Percentiles rank a stretch among this genome's conserved stretches.
Conservation (phyloP, 2,888 invertebrate species). For the Lepidochitona cinerea region DNA sequence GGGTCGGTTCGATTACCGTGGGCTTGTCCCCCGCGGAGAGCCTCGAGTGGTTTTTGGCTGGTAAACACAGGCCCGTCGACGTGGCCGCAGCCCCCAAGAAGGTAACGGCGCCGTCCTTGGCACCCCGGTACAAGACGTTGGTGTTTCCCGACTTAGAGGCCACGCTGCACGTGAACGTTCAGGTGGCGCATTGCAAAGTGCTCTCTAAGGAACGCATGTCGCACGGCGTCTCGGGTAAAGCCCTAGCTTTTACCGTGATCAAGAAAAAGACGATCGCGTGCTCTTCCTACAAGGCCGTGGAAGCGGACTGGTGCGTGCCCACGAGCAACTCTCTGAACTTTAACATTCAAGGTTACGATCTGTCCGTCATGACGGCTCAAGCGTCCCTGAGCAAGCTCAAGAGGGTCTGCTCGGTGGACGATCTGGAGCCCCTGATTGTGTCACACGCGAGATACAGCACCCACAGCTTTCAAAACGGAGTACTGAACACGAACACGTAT, state of each 20-base stretch:
- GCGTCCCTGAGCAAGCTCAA: not conserved
- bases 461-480: not conserved
- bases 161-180: not conserved
- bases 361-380: not conserved
- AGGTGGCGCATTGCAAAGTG: not conserved
- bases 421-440: not conserved
- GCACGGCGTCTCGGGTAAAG: not conserved
- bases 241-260: not conserved
- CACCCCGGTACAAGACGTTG: not conserved
- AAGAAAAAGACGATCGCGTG: not conserved
- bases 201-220: not conserved
- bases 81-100: not conserved
- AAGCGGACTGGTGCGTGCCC: not conserved
- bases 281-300: not conserved
- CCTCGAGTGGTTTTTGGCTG: not conserved
- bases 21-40: not conserved
- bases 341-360: not conserved
- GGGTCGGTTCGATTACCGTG: not conserved
- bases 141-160: not conserved
- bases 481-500: not conserved
- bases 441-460: not conserved
- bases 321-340: not conserved
- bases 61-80: not conserved
- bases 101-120: not conserved
- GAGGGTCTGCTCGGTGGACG: not conserved